Percentiles rank a stretch among this genome's conserved stretches.
These are phyloP conservation scores for Porphyrio hochstetteri DNA, from an alignment of 2,113 vertebrate species.

Conservation along the genomic window DNA sequence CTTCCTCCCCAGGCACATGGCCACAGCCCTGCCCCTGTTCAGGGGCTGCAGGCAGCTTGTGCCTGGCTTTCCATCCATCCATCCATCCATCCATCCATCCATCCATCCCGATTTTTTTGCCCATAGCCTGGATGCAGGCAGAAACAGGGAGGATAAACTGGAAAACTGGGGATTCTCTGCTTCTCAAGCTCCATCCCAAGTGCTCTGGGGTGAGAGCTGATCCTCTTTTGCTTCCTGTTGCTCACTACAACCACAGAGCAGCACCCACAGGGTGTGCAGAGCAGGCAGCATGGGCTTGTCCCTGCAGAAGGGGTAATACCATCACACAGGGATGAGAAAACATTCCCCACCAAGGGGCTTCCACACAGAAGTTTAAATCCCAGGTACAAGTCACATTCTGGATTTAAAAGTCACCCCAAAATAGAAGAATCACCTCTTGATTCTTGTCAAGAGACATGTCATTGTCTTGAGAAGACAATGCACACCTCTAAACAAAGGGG, in stretches of 20 bases:
- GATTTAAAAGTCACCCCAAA: neutral
- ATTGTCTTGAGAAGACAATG: neutral
- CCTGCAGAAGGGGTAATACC: neutral
- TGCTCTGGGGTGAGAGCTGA: neutral
- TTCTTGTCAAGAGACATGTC: no score
- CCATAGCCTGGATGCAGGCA: neutral
- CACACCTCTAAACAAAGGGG: neutral
- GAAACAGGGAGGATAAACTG: neutral
- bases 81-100: no score
- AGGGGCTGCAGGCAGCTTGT: neutral
- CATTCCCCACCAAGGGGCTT: no score
- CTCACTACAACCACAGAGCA: neutral
- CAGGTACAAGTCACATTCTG: neutral
- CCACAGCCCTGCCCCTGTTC: neutral
- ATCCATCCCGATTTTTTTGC: neutral
- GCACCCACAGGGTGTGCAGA: rapidly evolving
- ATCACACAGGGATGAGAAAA: neutral
- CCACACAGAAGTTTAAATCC: neutral
- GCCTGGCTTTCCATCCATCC: neutral
- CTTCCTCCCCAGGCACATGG: neutral
- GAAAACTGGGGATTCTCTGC: neutral
- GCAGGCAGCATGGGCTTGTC: neutral
- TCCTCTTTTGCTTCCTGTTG: neutral
- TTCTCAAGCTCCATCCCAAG: neutral
- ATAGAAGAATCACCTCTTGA: neutral